Evolutionary conservation across 2,797 vertebrate species (phyloP), one percentile per base, ranked within the genome.

Genomic region (Allobates femoralis): DNA sequence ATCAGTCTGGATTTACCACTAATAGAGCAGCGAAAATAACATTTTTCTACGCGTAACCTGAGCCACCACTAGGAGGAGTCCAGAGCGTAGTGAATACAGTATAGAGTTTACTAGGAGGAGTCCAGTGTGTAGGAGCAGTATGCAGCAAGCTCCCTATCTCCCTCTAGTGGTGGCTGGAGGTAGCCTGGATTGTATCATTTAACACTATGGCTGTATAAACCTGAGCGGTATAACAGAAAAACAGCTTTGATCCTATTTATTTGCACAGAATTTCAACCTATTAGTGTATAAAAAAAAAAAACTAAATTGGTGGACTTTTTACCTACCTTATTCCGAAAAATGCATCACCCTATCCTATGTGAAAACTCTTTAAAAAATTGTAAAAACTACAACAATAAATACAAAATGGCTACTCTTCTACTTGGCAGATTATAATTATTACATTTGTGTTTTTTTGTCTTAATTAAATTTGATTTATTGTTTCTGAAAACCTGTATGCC

Each of bases 351-450:
- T 60, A 12, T 60, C 3, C 7, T 60, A 26, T 15, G n/a, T 60
- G n/a, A 60, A 60, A 11, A 11, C n/a, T 58, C 11, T 26, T 60
- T 2, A 26, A 37, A 37, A 69, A 69, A n/a, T 30, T 7, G 62
- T 26, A n/a, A 30, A 66, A 30, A 30, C 28, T 16, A 58, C 14
- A 41, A 73, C 41, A 34, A 23, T 26, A 82, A 82, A 10, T 83
- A 51, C 55, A 81, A 81, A 64, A 81, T 88, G 78, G 83, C 87
- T 81, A 55, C 60, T 18, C 41, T 73, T 37, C 76, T 77, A 23
- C 26, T 34, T 73, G 30, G 32, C 67, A 71, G n/a, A 58, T 23
- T 79, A 30, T 71, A 37, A 5, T 28, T 26, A 83, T 79, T 32
- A 21, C 28, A 50, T 60, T 74, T 71, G 5, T 50, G 55, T 55